These are phyloP conservation scores for Helogale parvula DNA, from an alignment of 2,113 vertebrate species.

Conservation along the genomic window DNA sequence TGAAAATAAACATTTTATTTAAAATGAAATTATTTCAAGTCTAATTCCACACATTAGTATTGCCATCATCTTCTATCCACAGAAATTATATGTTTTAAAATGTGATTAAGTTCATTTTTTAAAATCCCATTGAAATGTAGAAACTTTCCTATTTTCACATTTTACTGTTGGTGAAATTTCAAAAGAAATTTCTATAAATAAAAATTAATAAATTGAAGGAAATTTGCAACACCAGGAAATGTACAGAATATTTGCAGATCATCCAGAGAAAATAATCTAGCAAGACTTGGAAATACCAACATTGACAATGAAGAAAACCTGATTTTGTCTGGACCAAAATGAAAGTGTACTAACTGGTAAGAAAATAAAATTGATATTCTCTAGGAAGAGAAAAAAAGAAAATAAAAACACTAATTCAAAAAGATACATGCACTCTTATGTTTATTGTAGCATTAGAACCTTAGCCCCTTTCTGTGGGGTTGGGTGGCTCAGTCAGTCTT, in stretches of 20 bases:
- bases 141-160: not conserved
- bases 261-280: conserved; percentile 15
- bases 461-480: not conserved
- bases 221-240: not conserved
- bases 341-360: not conserved
- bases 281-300: not conserved
- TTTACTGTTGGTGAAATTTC: conserved; percentile 27
- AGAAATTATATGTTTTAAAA: not conserved
- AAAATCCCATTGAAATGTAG: conserved; percentile 15
- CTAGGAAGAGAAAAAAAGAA: not conserved
- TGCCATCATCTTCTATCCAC: not conserved
- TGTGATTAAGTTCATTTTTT: not conserved
- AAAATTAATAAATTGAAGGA: not conserved
- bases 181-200: not conserved
- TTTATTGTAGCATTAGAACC: not conserved
- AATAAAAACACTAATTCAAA: not conserved
- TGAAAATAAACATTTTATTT: not conserved
- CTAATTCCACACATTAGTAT: not conserved
- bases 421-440: not conserved
- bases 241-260: not conserved
- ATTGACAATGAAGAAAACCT: not conserved
- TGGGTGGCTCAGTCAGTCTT: no score
- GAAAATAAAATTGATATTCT: not conserved
- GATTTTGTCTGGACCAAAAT: not conserved
- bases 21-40: not conserved